Evolutionary conservation across 1,140 invertebrate species (phyloP), one percentile per base, ranked within the genome.

Genomic region (Potamilus streckersoni): DNA sequence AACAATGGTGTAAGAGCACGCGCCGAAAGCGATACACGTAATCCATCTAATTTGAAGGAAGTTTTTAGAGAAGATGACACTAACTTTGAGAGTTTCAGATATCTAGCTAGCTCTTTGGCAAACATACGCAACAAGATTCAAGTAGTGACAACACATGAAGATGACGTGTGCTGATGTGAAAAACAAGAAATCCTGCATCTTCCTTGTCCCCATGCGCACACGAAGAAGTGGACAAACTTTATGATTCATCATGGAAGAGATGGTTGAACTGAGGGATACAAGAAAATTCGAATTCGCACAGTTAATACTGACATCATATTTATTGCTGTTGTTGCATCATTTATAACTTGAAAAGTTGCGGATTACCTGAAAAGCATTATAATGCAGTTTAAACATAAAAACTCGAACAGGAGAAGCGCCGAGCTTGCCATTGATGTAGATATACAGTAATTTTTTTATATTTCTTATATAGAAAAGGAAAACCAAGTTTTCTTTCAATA

Each of bases 251-350:
- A 71, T 63, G 60, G 17, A 19, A 19, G 11, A 31, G 20, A 78
- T 74, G 27, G 1, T 12, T 5, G 38, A 23, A 38, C 23, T 13
- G 56, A 69, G 0, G 49, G n/a, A n/a, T 14, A n/a, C 13, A 55
- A 27, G 8, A 61, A 49, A n/a, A 31, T 69, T 16, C 8, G 17
- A 12, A 60, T 74, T 27, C 20, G 71, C 11, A 78, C 76, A n/a
- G 71, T 69, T 58, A 71, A 78, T 49, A 73, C 76, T 17, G 76
- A 78, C 69, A 60, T 78, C 11, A 69, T 76, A 31, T 56, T 65
- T 60, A 8, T 62, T 19, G 13, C 55, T 58, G 60, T 69, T n/a
- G 15, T 17, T 23, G 5, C 59, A 63, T 19, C 57, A 69, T 57
- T 23, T 69, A 3, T 19, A 27, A 38, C 2, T 59, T 8, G 56